These are phyloP conservation scores for Toxotes jaculatrix DNA, from an alignment of 2,113 vertebrate genomes.

Conservation along the genomic window DNA sequence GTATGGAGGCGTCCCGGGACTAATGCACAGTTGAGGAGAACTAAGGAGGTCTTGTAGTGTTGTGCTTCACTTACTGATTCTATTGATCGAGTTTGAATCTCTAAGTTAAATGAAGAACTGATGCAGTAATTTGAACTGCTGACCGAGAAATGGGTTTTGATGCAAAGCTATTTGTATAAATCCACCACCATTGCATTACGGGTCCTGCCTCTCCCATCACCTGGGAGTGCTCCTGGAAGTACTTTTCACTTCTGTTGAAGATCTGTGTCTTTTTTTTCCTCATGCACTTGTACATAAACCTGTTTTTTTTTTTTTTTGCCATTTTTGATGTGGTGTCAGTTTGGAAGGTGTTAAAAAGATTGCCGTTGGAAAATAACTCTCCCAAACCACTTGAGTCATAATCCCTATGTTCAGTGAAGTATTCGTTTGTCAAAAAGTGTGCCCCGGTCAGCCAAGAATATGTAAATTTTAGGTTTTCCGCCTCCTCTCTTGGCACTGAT, in stretches of 20 bases:
- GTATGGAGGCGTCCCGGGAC: constrained; percentile 57
- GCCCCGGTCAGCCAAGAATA: not conserved
- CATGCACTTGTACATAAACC: constrained; percentile 69
- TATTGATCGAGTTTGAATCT: constrained; percentile 51
- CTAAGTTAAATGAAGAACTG: constrained; percentile 45
- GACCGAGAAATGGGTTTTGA: constrained; percentile 29
- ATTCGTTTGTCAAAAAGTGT: constrained; percentile 33
- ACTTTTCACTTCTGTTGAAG: constrained; percentile 33
- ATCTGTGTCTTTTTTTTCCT: constrained; percentile 33
- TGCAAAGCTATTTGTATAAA: constrained; percentile 44
- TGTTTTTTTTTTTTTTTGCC: constrained; percentile 9
- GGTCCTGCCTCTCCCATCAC: constrained; percentile 36
- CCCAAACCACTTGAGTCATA: constrained; percentile 32
- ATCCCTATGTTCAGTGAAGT: constrained; percentile 46
- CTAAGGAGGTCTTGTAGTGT: constrained; percentile 37
- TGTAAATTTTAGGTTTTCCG: constrained; percentile 31
- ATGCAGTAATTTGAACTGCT: constrained; percentile 45
- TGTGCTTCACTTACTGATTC: constrained; percentile 57
- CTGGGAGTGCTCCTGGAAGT: constrained; percentile 57
- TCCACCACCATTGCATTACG: constrained; percentile 35
- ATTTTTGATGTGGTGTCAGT: constrained; percentile 39
- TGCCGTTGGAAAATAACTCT: constrained; percentile 33
- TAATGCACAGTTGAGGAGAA: constrained; percentile 36
- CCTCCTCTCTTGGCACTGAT: constrained; percentile 15
- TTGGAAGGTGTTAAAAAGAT: constrained; percentile 38